Percentiles rank a stretch among this genome's conserved stretches.
Conservation (phyloP, 2,797 vertebrate genomes). For the Chelon labrosus region DNA sequence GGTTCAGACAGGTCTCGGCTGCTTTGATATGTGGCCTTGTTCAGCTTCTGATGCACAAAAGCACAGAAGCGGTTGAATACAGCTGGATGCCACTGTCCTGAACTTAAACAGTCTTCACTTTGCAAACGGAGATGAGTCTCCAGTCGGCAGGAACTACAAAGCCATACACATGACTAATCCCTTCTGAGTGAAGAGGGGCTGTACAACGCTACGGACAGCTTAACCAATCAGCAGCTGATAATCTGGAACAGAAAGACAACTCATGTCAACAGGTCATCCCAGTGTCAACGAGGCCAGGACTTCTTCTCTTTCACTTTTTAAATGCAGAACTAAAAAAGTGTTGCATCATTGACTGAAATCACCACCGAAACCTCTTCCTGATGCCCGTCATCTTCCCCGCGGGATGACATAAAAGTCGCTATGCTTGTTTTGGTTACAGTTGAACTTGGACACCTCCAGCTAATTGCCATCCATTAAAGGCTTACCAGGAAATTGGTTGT, state of each 20-base stretch:
- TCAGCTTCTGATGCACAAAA: not conserved
- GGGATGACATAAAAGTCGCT: constrained; percentile 37
- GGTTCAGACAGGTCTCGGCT: constrained; percentile 18
- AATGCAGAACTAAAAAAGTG: not conserved
- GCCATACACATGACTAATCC: constrained; percentile 54
- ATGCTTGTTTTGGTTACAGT: constrained; percentile 61
- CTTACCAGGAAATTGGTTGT: constrained; percentile 71
- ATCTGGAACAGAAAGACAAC: constrained; percentile 62
- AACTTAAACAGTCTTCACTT: constrained; percentile 12
- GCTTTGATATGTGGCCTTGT: constrained; percentile 20
- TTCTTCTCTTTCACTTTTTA: constrained; percentile 22
- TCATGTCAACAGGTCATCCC: constrained; percentile 60
- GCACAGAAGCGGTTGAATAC: constrained; percentile 3
- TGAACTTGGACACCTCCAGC: constrained; percentile 44
- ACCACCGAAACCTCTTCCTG: constrained; percentile 24
- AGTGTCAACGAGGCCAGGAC: constrained; percentile 41
- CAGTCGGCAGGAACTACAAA: constrained; percentile 27
- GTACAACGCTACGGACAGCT: constrained; percentile 57
- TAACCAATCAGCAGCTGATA: constrained; percentile 64
- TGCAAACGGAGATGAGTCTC: constrained; percentile 41
- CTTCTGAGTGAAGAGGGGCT: constrained; percentile 45
- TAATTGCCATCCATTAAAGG: constrained; percentile 39
- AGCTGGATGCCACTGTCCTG: constrained; percentile 20
- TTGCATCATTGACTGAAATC: constrained; percentile 56
- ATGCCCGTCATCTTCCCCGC: constrained; percentile 29